A percentile compares a stretch with the other conserved stretches of the same genome.
Conservation (phyloP, 2,797 vertebrate species). For the Nannoperca obscura region DNA sequence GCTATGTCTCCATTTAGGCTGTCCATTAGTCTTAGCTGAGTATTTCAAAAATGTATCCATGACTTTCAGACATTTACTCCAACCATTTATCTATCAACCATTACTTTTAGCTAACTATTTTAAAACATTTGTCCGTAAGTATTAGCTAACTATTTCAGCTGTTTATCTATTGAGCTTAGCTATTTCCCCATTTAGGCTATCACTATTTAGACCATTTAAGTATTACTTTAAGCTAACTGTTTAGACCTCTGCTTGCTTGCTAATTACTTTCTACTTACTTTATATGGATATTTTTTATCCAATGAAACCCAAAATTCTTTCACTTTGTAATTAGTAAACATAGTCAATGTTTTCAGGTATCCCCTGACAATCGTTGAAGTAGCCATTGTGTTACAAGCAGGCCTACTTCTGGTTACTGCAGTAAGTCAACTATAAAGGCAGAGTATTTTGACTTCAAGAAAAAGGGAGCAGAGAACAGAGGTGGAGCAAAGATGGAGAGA, state of each 20-base stretch:
- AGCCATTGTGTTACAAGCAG: not conserved
- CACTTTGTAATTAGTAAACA: not conserved
- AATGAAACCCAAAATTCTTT: not conserved
- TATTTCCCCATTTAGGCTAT: too few species aligned
- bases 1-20: too few species aligned
- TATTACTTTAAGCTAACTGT: not conserved
- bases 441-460: not conserved
- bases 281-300: not conserved
- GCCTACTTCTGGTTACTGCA: not conserved
- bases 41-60: too few species aligned
- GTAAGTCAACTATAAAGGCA: not conserved
- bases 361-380: not conserved
- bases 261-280: not conserved
- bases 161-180: too few species aligned
- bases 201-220: not conserved
- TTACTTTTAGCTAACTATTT: not conserved
- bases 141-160: too few species aligned
- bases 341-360: not conserved
- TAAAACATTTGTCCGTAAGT: too few species aligned
- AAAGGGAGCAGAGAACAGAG: not conserved
- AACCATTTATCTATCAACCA: not conserved
- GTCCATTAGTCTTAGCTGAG: not conserved
- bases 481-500: not conserved
- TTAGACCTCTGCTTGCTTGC: not conserved
- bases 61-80: too few species aligned